Evolutionary conservation across 1,140 invertebrate species (phyloP).

Genomic region (Scylla paramamosain): DNA sequence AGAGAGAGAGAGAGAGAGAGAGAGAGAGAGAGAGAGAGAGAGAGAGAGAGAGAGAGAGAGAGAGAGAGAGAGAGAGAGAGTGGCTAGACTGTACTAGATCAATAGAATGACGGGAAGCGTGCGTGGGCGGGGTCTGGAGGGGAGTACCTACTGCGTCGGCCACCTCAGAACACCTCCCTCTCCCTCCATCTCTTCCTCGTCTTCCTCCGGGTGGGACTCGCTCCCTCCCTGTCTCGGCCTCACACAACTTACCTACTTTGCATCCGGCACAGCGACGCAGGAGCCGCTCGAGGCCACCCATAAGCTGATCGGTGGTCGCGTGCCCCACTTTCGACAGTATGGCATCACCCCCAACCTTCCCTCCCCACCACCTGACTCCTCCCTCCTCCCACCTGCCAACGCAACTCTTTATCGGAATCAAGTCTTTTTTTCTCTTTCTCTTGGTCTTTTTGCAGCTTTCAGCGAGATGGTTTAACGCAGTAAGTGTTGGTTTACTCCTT

Average conservation of each 20-base stretch:
- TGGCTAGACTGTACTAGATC: slow-evolving; percentile 44
- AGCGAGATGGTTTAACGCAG: too few relatives aligned
- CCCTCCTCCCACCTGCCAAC: background rate
- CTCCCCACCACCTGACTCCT: background rate
- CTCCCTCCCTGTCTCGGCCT: background rate
- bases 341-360: slow-evolving; percentile 9
- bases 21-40: background rate
- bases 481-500: too few relatives aligned
- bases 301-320: background rate
- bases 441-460: background rate
- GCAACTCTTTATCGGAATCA: background rate
- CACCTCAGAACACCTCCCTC: slow-evolving; percentile 6
- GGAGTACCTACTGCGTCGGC: background rate
- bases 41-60: slow-evolving; percentile 56
- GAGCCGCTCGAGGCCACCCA: background rate
- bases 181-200: background rate
- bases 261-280: slow-evolving; percentile 15
- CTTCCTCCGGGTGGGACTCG: too few relatives aligned
- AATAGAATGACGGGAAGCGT: slow-evolving; percentile 38
- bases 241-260: background rate
- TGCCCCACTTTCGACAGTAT: background rate
- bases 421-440: background rate
- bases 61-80: slow-evolving; percentile 56
- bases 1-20: slow-evolving; percentile 40
- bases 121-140: background rate